A percentile compares a stretch with the other conserved stretches of the same genome.
These are phyloP conservation scores for Phalacrocorax pelagicus DNA, from an alignment of 2,113 vertebrate species.

Conservation along the genomic window DNA sequence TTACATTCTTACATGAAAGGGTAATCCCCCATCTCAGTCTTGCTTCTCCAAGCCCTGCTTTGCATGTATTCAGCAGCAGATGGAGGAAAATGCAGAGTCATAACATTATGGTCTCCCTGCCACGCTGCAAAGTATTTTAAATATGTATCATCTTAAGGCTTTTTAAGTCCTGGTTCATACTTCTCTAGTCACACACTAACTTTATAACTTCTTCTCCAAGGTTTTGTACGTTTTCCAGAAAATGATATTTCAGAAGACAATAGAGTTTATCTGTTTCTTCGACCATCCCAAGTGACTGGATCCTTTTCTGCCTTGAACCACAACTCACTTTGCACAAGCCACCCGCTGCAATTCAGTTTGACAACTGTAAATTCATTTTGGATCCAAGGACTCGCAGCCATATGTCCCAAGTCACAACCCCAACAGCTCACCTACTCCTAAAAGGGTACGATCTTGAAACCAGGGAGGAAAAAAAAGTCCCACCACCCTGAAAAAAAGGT, in stretches of 20 bases:
- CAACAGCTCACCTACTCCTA: not conserved
- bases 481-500: not conserved
- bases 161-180: not conserved
- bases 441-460: not conserved
- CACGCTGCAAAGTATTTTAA: not conserved
- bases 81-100: slow-evolving; percentile 54
- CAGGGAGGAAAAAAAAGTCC: not conserved
- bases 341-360: fast-evolving
- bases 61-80: not conserved
- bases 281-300: not conserved
- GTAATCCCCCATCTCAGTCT: slow-evolving; percentile 38
- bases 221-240: not conserved
- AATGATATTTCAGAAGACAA: not conserved
- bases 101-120: slow-evolving; percentile 43
- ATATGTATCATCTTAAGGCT: not conserved
- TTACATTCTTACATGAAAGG: not conserved
- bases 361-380: not conserved
- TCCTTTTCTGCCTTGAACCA: not conserved
- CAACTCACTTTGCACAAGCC: fast-evolving
- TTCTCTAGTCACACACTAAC: not conserved
- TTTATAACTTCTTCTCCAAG: not conserved
- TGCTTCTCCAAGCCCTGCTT: slow-evolving; percentile 20
- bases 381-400: not conserved
- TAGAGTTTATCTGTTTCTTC: not conserved
- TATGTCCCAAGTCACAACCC: not conserved